A percentile compares a stretch with the other conserved stretches of the same genome.
Conservation (phyloP, 2,797 vertebrate genomes). For the Spatula versicolor region DNA sequence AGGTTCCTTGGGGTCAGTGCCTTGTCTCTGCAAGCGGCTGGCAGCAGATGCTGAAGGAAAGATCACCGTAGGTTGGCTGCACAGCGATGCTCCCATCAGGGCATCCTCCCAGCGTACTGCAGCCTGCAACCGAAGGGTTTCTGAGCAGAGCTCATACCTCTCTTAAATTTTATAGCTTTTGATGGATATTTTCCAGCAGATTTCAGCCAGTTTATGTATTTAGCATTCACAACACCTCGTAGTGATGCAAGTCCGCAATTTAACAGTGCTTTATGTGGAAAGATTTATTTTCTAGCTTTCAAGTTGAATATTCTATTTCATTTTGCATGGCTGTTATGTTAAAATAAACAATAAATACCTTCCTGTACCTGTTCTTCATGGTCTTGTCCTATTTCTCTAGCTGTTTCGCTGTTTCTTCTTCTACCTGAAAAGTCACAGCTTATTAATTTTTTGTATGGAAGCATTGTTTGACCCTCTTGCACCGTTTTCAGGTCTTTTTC, state of each 20-base stretch:
- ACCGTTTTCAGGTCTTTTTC: neutral
- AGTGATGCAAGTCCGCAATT: neutral
- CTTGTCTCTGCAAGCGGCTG: neutral
- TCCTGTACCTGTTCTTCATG: neutral
- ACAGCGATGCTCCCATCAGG: neutral
- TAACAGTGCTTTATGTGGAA: neutral
- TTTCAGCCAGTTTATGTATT: neutral
- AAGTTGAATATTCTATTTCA: neutral
- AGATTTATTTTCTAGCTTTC: neutral
- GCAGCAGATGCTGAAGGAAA: neutral
- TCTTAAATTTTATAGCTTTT: neutral
- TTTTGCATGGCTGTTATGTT: neutral
- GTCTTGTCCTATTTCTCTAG: neutral
- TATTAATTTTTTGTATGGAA: neutral
- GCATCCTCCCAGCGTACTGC: neutral
- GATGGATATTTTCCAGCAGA: neutral
- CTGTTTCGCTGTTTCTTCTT: neutral
- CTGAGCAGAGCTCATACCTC: neutral
- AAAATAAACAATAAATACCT: neutral
- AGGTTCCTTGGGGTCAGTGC: accelerated
- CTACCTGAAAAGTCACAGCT: neutral
- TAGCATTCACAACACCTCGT: neutral
- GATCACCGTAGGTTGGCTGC: neutral
- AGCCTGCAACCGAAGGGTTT: neutral
- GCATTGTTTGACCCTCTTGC: neutral